Evolutionary conservation across 1,140 invertebrate species (phyloP).

Genomic region (Matsumurasca onukii): DNA sequence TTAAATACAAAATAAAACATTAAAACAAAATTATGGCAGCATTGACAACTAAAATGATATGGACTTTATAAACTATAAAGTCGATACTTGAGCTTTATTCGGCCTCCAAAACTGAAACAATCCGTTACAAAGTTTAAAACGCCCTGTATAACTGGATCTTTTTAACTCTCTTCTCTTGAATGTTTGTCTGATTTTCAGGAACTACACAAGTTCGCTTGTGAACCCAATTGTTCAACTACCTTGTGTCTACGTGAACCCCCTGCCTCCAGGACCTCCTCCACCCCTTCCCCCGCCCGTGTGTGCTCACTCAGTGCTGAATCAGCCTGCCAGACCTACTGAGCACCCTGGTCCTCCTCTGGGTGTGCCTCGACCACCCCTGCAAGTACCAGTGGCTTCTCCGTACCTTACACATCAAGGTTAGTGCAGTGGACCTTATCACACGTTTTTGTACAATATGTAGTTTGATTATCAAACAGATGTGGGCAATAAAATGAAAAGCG

Average conservation of each 20-base stretch:
- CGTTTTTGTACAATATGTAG: background rate
- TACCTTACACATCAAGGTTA: constrained; percentile 12
- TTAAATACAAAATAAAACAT: no score
- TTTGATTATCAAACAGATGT: background rate
- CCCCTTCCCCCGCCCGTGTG: background rate
- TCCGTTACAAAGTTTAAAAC: no score
- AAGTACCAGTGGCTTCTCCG: constrained; percentile 2
- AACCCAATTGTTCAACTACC: constrained; percentile 45
- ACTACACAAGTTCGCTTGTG: constrained; percentile 37
- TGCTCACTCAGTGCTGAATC: background rate
- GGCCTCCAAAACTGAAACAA: no score
- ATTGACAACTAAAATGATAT: no score
- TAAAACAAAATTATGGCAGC: no score
- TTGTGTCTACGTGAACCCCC: constrained; percentile 11
- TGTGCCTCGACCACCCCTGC: background rate
- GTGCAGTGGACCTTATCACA: background rate
- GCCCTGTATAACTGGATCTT: no score
- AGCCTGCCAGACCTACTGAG: background rate
- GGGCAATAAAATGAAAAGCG: no score
- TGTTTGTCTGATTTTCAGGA: no score
- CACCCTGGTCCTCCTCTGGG: background rate
- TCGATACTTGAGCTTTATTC: no score
- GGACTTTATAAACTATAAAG: no score
- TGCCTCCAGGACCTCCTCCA: background rate
- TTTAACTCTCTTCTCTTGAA: no score